These are phyloP conservation scores for Germaria angustata DNA, from an alignment of 2,888 invertebrate genomes.

Conservation along the genomic window DNA sequence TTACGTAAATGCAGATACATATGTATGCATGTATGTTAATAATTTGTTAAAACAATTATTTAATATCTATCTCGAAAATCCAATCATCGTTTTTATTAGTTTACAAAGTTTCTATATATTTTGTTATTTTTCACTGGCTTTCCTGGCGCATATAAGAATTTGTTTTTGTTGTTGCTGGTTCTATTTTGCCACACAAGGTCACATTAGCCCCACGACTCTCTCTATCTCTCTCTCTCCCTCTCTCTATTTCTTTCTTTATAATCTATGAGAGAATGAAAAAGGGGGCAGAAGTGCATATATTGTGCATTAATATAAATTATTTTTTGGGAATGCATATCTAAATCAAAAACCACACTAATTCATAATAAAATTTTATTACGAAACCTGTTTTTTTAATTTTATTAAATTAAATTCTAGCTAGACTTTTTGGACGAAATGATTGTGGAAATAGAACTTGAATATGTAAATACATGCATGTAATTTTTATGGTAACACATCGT, in stretches of 20 bases:
- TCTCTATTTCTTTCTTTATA: no score
- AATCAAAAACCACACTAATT: background rate
- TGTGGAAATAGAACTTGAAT: no score
- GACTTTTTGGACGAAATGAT: no score
- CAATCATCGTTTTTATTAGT: background rate
- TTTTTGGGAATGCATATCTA: background rate
- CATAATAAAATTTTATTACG: no score
- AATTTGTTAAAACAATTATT: background rate
- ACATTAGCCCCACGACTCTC: background rate
- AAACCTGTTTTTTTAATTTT: no score
- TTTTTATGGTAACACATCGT: no score
- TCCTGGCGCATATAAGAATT: background rate
- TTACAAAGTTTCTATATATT: no score
- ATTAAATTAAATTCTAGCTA: no score
- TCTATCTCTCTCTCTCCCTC: no score
- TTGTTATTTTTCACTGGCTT: background rate
- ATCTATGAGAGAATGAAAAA: no score
- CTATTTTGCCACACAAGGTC: conserved; percentile 38
- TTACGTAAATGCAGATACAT: background rate
- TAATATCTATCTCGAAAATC: background rate
- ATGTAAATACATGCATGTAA: no score
- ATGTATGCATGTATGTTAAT: background rate
- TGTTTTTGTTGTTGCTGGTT: background rate
- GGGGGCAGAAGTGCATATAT: background rate
- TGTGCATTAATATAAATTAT: background rate